Base-by-base conservation (phyloP, 1,140 invertebrate species). In the Drosophila ohnishii region DNA sequence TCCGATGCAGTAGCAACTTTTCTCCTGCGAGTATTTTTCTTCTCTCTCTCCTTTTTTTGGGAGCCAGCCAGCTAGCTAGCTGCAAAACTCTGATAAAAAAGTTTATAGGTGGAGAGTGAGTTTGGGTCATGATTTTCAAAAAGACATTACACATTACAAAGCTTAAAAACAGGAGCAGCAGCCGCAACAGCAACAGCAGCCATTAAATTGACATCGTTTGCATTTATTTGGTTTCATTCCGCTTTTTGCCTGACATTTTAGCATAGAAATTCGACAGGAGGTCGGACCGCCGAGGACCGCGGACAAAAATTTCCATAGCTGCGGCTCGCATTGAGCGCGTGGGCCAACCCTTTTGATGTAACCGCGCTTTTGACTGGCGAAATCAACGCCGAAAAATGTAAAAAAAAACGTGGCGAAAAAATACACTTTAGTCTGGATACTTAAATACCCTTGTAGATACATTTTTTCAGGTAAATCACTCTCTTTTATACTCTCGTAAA, bases 181-280 rank as follows among this genome's bases (percentile, higher is more conserved):
- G 65, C 71, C 74, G 58, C 72, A 85, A 81, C 75, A 84, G 83
- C 78, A 73, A 76, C 71, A 72, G 84, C 81, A 72, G 60, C 70
- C 79, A 88, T 88, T 88, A 88, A 88, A 88, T 88, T 88, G 84
- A 82, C 85, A 75, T 86, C 83, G 81, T 86, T 85, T 85, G 83
- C 78, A 69, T 85, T 87, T 85, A 88, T 87, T 87, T 88, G 69
- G 75, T 89, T 89, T 80, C 77, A 88, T 65, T 80, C 66, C 32
- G 53, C 45, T 66, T 75, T 73, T 62, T 75, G 61, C 73, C 78
- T 79, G 80, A 86, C 83, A 86, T 87, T 88, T 88, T 88, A 76
- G 80, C 80, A 88, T 88, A 89, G 79, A 88, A 84, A 88, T 88
- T 88, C 80, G 84, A 88, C 85, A 88, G 84, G 61, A 76, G 59